Base-by-base conservation (phyloP, 1,140 invertebrate species). In the Drosophila dunni region DNA sequence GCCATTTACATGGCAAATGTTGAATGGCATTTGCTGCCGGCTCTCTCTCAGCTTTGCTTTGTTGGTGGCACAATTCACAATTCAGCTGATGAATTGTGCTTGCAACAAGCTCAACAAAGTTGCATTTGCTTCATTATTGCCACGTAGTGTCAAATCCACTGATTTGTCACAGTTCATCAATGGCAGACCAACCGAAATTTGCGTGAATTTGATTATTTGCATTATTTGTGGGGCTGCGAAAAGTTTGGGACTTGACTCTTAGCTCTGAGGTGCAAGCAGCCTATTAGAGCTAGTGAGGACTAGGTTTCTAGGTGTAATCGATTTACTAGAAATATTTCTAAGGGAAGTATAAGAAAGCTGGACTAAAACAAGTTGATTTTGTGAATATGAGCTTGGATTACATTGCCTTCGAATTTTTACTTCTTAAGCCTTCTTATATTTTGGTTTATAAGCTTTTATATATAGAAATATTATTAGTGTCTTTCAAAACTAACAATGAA, bases 11-110 rank as follows among this genome's bases (percentile, higher is more conserved):
- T 85, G 82, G 65, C 76, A 69, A 68, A 77, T 68, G 69, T 48
- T 78, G 75, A 57, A 65, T 77, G 58, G 58, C 64, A 74, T 82
- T 56, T 78, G 79, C 79, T 84, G 70, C 75, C 75, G 64, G 58
- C 66, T 60, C 75, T 72, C 75, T 72, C 36, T 8, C 24, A 29
- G 24, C 45, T 51, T 15, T 29, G 50, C 83, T 74, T 71, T 89
- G 80, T 88, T 89, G 83, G 84, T 88, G 84, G 84, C 84, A 89
- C 68, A 89, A 79, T 69, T 44, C 84, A 89, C 68, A 89, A 79
- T 69, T 44, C 73, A 62, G 34, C 78, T 89, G 80, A 88, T 81
- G 84, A 77, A 89, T 89, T 65, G 84, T 69, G 51, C 58, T 74
- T 60, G 51, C 69, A 70, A 46, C 36, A 29, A 29, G 24, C 24